phyloP scores from a whole-genome alignment of 2,797 vertebrate species.

The Vultur gryphus region DNA sequence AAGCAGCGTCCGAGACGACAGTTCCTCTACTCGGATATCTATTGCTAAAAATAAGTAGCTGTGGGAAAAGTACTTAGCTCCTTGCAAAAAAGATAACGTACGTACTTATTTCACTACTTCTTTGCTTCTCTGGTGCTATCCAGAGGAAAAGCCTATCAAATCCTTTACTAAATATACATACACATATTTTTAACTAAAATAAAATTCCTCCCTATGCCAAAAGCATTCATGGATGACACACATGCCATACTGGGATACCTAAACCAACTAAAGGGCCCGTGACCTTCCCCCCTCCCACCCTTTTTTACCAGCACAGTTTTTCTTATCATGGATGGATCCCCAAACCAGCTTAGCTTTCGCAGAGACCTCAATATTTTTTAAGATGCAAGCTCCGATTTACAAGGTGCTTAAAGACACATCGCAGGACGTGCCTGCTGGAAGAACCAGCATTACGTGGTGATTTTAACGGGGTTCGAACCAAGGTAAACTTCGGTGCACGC shows the following conservation, averaged over 20 bases:
- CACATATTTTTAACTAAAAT: neutral
- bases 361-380: neutral
- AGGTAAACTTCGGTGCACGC: rapidly evolving
- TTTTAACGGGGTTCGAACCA: neutral
- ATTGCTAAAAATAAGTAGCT: neutral
- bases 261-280: neutral
- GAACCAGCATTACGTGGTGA: rapidly evolving
- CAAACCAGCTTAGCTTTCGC: neutral
- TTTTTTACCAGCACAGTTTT: neutral
- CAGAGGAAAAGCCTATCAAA: neutral
- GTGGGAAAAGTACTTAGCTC: neutral
- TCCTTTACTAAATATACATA: neutral
- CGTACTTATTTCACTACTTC: neutral
- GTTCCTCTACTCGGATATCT: neutral
- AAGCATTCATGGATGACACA: neutral
- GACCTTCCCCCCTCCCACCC: too few relatives aligned
- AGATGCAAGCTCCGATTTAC: neutral
- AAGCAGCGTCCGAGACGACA: neutral
- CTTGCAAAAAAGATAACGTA: neutral
- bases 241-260: rapidly evolving
- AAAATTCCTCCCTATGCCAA: neutral
- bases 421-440: neutral
- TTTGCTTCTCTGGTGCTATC: neutral
- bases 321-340: rapidly evolving
- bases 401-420: too few relatives aligned